These are phyloP conservation scores for Hemicordylus capensis DNA, from an alignment of 2,113 vertebrate species.

Conservation along the genomic window DNA sequence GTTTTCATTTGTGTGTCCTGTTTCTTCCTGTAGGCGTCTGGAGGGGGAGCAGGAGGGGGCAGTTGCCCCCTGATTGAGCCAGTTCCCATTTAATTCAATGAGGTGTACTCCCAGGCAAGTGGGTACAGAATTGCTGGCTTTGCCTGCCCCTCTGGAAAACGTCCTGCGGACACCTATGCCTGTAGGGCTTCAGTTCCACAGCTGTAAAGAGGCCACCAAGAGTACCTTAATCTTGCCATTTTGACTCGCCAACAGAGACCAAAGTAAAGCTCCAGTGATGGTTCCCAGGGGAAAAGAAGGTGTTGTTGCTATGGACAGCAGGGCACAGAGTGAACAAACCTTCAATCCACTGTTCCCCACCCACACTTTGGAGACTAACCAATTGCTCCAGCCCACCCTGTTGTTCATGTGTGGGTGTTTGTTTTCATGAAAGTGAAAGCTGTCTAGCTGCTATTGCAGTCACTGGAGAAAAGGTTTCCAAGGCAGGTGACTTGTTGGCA, in stretches of 20 bases:
- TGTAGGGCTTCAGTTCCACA: neutral
- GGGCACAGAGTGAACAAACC: neutral
- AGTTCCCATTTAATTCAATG: no score
- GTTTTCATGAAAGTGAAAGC: slow-evolving; percentile 1
- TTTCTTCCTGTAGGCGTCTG: neutral
- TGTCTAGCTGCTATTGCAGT: neutral
- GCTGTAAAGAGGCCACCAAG: neutral
- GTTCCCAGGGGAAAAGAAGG: neutral
- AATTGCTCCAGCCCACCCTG: neutral
- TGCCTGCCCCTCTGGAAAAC: no score
- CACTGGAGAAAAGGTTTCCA: neutral
- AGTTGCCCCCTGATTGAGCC: no score
- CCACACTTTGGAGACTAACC: slow-evolving; percentile 2
- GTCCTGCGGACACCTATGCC: no score
- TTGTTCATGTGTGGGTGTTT: neutral
- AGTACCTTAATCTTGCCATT: neutral
- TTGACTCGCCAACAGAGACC: neutral
- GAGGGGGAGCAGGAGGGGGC: no score
- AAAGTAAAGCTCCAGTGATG: neutral
- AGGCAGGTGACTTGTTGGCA: neutral
- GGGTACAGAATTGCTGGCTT: no score
- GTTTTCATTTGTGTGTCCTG: neutral
- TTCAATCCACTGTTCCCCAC: neutral
- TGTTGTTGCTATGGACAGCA: neutral
- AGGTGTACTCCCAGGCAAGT: no score